Base-by-base conservation (phyloP, 2,888 invertebrate genomes). In the Drosophila phalerata region DNA sequence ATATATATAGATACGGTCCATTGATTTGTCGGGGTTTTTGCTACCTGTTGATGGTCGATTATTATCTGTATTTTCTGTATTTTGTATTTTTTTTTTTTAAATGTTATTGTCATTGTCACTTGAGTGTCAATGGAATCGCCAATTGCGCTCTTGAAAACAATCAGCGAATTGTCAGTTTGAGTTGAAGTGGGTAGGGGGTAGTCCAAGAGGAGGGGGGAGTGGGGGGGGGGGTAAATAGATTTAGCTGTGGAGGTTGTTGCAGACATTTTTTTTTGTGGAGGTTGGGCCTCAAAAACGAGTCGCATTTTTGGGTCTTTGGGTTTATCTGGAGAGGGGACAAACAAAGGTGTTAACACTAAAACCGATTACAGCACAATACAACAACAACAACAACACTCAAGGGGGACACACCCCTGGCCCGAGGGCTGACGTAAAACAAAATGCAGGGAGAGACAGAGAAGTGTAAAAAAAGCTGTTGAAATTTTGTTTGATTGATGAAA, bases 401-500 rank as follows among this genome's bases (percentile, higher is more conserved):
- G 42, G 55, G 65, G 53, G 62, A 49, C 68, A 64, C 63, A 68
- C 73, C 65, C 61, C 52, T 38, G 61, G 64, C 69, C 53, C 38
- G 53, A 51, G 37, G 52, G 52, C 51, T 32, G 49, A 28, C 43
- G 40, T 45, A 38, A 22, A 17, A 38, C 38, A 22, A 22, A 22
- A 2, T 22, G 22, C 9, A 37, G 51, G 62, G 61, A 55, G 30
- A 15, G 38, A 30, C 34, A 65, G 17, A 15, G 28, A 32, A 11
- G 32, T 11, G 8, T 22, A 8, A 43, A 61, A 48, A 57, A 38
- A 66, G 48, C 83, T 84, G 88, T 84, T 84, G 88, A 84, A 84
- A 88, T 71, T 67, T 57, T 30, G 30, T 71, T 85, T 84, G 85
- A 88, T 84, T 88, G 84, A 84, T 84, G 86, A 84, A 88, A 82